Evolutionary conservation across 2,797 vertebrate genomes (phyloP).

Genomic region (Halcyon leucocephala): DNA sequence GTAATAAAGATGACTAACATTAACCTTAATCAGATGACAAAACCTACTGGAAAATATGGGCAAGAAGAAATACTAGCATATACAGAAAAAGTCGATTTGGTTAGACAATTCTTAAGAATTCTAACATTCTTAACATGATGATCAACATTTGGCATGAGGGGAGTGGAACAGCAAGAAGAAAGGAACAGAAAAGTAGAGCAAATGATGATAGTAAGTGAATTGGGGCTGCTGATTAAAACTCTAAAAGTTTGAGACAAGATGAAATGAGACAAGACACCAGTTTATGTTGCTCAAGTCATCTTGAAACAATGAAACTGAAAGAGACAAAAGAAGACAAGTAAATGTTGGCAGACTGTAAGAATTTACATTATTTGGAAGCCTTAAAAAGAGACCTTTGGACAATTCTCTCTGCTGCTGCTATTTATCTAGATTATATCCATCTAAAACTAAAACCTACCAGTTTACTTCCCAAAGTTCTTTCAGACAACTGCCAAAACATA

Average conservation of each 20-base stretch:
- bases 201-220: neutral
- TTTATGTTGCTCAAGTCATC: neutral
- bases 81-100: neutral
- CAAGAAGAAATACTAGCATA: neutral
- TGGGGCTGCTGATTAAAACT: neutral
- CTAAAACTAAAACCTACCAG: neutral
- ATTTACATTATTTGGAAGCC: neutral
- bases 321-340: neutral
- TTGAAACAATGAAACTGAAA: neutral
- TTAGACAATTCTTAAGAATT: neutral
- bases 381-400: neutral
- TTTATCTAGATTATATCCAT: neutral
- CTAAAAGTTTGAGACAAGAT: neutral
- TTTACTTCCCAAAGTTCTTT: neutral
- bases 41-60: neutral
- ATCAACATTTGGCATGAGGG: neutral
- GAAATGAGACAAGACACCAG: neutral
- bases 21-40: neutral
- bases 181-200: neutral
- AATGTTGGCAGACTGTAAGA: neutral
- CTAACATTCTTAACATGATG: neutral
- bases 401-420: neutral
- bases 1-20: neutral
- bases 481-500: neutral
- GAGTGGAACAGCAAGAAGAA: neutral